Conservation (phyloP, 2,888 invertebrate genomes). For the Apamea epomidion region DNA sequence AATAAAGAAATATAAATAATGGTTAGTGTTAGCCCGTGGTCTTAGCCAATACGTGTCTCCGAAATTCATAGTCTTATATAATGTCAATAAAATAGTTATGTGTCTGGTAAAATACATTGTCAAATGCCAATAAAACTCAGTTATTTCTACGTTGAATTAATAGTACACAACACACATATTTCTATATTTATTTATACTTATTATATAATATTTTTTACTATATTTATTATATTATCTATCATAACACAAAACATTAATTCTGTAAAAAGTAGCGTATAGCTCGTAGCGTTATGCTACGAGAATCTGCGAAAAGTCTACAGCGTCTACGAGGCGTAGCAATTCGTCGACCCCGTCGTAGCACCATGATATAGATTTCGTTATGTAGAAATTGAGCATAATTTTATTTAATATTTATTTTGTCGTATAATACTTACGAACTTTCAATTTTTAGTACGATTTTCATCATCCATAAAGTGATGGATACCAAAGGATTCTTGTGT, state of each 20-base stretch:
- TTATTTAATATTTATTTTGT: not conserved
- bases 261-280: conserved; percentile 21
- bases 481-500: conserved; percentile 5
- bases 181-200: no score
- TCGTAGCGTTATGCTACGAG: no score
- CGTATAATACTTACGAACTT: conserved; percentile 3
- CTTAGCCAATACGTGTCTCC: no score
- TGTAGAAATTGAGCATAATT: not conserved
- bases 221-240: conserved; percentile 23
- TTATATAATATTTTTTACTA: no score
- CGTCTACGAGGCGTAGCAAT: conserved; percentile 46
- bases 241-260: conserved; percentile 37
- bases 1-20: no score
- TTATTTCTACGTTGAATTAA: no score
- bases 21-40: no score
- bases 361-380: not conserved
- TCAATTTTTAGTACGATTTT: conserved; percentile 15
- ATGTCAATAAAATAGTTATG: no score
- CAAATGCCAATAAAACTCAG: no score
- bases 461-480: conserved; percentile 29
- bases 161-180: no score
- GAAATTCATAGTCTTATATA: no score
- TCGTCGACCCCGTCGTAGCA: conserved; percentile 20
- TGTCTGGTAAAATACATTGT: no score
- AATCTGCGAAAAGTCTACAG: conserved; percentile 23